Evolutionary conservation across 2,797 vertebrate species (phyloP).

Genomic region (Acrossocheilus wenchowensis): DNA sequence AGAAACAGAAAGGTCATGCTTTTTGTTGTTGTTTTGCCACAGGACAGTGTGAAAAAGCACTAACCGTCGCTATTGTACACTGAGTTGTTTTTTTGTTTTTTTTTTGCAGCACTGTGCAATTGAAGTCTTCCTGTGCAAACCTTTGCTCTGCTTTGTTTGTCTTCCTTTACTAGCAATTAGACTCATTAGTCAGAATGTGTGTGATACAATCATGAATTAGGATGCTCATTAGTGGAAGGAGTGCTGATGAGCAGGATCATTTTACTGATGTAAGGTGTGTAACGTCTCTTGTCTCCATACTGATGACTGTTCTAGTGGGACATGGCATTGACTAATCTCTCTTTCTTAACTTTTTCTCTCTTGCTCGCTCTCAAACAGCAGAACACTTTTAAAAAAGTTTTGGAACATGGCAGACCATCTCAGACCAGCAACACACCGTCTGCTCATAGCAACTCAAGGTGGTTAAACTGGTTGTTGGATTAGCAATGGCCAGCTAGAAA

Average conservation of each 20-base stretch:
- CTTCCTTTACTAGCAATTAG: slow-evolving; percentile 66
- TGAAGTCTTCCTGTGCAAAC: background rate
- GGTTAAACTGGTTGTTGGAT: background rate
- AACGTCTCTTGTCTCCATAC: slow-evolving; percentile 10
- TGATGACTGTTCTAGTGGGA: slow-evolving; percentile 29
- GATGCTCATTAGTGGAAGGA: slow-evolving; percentile 71
- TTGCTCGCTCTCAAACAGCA: background rate
- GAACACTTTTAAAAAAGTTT: background rate
- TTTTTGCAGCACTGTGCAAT: slow-evolving; percentile 5
- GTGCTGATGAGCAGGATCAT: slow-evolving; percentile 64
- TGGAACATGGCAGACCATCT: background rate
- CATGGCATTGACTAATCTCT: background rate
- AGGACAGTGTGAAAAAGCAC: background rate
- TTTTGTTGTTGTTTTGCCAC: slow-evolving; percentile 31
- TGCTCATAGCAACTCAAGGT: background rate
- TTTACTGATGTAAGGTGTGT: slow-evolving; percentile 54
- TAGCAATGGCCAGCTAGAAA: background rate
- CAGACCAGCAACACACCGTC: background rate
- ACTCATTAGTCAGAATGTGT: slow-evolving; percentile 71
- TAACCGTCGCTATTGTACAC: background rate
- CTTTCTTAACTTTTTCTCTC: background rate
- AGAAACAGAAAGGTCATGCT: background rate
- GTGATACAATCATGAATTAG: slow-evolving; percentile 69
- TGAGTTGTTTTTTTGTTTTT: slow-evolving; percentile 24
- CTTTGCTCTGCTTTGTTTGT: slow-evolving; percentile 51